A percentile compares a stretch with the other conserved stretches of the same genome.
phyloP scores from a whole-genome alignment of 2,113 vertebrate genomes.

The Pelodiscus sinensis region DNA sequence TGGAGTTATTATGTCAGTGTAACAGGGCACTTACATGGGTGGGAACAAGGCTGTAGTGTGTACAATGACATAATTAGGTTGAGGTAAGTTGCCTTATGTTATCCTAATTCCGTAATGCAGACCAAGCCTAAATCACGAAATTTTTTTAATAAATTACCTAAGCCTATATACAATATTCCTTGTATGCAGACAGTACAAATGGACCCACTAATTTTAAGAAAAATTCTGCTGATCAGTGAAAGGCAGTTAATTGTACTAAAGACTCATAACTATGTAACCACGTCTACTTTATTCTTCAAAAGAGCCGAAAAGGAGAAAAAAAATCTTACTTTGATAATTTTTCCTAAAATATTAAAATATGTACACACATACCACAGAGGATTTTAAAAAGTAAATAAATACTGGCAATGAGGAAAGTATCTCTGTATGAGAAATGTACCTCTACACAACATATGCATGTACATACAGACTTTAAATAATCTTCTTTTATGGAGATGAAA shows the following conservation, averaged over 20 bases:
- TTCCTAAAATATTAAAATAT: no score
- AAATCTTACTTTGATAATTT: no score
- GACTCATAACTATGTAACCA: no score
- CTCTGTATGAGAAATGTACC: not conserved
- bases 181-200: not conserved
- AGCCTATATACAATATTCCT: constrained; percentile 17
- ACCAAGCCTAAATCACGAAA: not conserved
- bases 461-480: fast-evolving
- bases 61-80: no score
- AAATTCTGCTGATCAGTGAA: not conserved
- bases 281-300: no score
- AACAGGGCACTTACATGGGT: no score
- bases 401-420: not conserved
- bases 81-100: no score
- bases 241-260: not conserved
- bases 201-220: not conserved
- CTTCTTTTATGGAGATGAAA: not conserved
- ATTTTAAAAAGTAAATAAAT: not conserved
- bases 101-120: no score
- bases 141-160: constrained; percentile 20
- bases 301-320: no score
- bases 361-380: no score
- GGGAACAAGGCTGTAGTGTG: no score
- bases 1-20: no score
- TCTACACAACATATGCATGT: not conserved